These are phyloP conservation scores for Pristionchus maxplancki DNA, from an alignment of 2,888 invertebrate genomes.

Conservation along the genomic window DNA sequence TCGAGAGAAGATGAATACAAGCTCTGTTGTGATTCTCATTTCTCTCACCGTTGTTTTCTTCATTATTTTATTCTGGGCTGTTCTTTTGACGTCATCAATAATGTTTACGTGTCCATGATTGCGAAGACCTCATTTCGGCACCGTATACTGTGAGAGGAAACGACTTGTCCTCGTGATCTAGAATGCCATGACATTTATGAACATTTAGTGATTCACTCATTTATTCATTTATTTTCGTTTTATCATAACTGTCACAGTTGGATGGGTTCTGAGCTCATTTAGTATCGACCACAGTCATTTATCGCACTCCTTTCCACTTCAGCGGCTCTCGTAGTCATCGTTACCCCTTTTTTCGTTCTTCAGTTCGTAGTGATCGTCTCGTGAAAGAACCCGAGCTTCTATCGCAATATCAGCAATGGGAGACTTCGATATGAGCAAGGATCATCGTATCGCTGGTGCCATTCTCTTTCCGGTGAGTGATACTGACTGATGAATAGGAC, in stretches of 20 bases:
- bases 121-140: no score
- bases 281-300: background rate
- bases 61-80: no score
- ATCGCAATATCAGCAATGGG: background rate
- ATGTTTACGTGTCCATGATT: no score
- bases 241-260: background rate
- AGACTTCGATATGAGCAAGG: constrained; percentile 12
- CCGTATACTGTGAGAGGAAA: no score
- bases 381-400: background rate
- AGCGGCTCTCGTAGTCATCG: background rate
- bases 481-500: no score
- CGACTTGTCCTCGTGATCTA: no score
- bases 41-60: no score
- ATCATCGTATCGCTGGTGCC: background rate
- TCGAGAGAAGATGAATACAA: no score
- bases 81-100: no score
- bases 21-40: no score
- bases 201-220: background rate
- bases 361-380: no score
- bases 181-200: no score
- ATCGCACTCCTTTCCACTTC: background rate
- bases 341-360: background rate
- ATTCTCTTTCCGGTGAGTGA: background rate
- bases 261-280: background rate
- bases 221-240: background rate